These are phyloP conservation scores for Cetoscarus ocellatus DNA, from an alignment of 2,797 vertebrate species.

Conservation along the genomic window DNA sequence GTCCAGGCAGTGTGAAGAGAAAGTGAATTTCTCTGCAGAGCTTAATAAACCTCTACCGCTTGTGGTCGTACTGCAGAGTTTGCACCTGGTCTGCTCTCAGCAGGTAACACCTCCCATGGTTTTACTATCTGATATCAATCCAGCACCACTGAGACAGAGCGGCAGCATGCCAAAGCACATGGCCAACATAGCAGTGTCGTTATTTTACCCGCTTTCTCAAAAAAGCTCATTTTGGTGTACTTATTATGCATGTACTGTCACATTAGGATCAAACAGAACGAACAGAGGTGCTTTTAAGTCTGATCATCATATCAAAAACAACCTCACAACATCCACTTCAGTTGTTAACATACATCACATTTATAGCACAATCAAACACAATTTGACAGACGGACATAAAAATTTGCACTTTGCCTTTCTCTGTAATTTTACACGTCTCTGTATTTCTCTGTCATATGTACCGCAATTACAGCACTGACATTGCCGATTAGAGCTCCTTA, in stretches of 20 bases:
- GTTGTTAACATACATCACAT: conserved; percentile 22
- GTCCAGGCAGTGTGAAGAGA: conserved; percentile 4
- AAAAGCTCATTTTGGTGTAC: conserved; percentile 6
- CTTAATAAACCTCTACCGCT: conserved; percentile 62
- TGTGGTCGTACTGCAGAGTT: conserved; percentile 69
- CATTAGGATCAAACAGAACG: not conserved
- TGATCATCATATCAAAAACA: conserved; percentile 8
- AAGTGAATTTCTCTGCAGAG: conserved; percentile 42
- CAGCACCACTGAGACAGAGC: conserved; percentile 50
- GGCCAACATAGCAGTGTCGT: conserved; percentile 38
- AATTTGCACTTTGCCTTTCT: conserved; percentile 31
- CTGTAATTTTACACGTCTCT: conserved; percentile 61
- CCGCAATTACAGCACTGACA: conserved; percentile 62
- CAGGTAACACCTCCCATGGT: conserved; percentile 66
- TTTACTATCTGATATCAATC: conserved; percentile 60
- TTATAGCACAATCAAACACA: conserved; percentile 37
- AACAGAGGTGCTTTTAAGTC: not conserved
- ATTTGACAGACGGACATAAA: conserved; percentile 31
- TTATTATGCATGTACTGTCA: not conserved
- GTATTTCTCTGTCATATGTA: conserved; percentile 57
- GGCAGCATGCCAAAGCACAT: conserved; percentile 55
- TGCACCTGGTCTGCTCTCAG: conserved; percentile 75
- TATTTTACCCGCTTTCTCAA: conserved; percentile 14
- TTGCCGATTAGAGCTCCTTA: conserved; percentile 64
- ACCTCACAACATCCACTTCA: not conserved